Evolutionary conservation across 1,140 invertebrate genomes (phyloP).

Genomic region (Pogonognathellus flavescens): DNA sequence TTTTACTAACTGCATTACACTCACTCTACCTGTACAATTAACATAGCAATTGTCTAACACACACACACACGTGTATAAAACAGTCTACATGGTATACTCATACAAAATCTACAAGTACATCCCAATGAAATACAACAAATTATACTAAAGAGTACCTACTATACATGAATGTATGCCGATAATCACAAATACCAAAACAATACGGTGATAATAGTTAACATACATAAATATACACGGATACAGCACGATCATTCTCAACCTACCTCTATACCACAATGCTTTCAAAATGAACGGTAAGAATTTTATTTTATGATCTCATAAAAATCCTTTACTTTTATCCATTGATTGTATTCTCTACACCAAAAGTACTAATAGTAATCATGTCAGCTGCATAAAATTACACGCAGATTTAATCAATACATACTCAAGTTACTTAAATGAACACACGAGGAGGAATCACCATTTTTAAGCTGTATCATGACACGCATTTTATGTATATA

Average conservation of each 20-base stretch:
- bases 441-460: too few relatives aligned
- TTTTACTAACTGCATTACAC: background rate
- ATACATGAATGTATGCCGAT: background rate
- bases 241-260: too few relatives aligned
- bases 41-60: background rate
- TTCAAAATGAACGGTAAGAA: conserved; percentile 7
- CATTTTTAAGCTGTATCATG: too few relatives aligned
- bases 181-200: too few relatives aligned
- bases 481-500: too few relatives aligned
- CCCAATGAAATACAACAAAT: background rate
- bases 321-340: background rate
- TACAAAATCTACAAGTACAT: background rate
- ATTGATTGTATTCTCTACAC: too few relatives aligned
- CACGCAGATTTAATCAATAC: too few relatives aligned
- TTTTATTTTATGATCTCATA: conserved; percentile 16
- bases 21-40: background rate
- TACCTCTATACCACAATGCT: background rate
- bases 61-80: background rate
- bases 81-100: background rate
- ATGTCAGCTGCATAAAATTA: too few relatives aligned
- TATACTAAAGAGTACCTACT: background rate
- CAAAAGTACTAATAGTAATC: too few relatives aligned
- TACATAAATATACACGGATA: too few relatives aligned
- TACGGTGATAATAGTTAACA: too few relatives aligned
- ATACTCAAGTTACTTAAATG: too few relatives aligned